Evolutionary conservation across 2,113 vertebrate species (phyloP).

Genomic region (Cololabis saira): DNA sequence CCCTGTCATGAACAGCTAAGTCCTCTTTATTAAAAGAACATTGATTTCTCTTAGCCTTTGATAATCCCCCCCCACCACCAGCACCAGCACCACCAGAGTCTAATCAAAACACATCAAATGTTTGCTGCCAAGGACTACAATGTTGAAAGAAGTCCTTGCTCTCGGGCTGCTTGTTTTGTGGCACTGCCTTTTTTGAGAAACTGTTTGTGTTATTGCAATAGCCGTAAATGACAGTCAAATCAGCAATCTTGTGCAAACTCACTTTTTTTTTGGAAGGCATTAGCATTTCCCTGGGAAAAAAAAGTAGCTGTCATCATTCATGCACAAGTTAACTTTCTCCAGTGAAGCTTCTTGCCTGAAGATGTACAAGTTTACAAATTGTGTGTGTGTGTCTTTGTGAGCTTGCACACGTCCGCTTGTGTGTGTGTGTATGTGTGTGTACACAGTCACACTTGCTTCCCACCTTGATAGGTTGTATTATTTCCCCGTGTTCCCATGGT

Average conservation of each 20-base stretch:
- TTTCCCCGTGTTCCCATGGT: conserved; percentile 62
- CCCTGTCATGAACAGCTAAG: conserved; percentile 68
- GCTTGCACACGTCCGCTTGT: background rate
- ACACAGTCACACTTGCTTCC: conserved; percentile 11
- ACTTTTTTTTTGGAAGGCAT: conserved; percentile 8
- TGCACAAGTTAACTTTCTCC: conserved; percentile 12
- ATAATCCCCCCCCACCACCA: conserved; percentile 72
- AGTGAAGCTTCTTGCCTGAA: conserved; percentile 11
- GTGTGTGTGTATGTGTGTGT: too few species aligned
- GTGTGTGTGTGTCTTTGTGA: background rate
- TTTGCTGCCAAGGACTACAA: conserved; percentile 70
- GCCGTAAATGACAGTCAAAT: conserved; percentile 61
- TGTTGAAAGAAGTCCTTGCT: conserved; percentile 59
- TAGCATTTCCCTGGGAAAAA: conserved; percentile 32
- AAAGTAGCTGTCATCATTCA: conserved; percentile 29
- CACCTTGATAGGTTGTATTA: conserved; percentile 40
- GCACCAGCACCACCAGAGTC: conserved; percentile 55
- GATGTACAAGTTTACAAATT: conserved; percentile 14
- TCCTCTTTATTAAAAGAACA: conserved; percentile 80
- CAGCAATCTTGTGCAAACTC: conserved; percentile 41
- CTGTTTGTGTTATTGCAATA: conserved; percentile 41
- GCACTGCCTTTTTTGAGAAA: conserved; percentile 31
- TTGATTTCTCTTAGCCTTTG: conserved; percentile 80
- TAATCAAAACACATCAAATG: conserved; percentile 77
- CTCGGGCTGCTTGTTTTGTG: conserved; percentile 57